Evolutionary conservation across 2,113 vertebrate species (phyloP).

Genomic region (Trichomycterus rosablanca): DNA sequence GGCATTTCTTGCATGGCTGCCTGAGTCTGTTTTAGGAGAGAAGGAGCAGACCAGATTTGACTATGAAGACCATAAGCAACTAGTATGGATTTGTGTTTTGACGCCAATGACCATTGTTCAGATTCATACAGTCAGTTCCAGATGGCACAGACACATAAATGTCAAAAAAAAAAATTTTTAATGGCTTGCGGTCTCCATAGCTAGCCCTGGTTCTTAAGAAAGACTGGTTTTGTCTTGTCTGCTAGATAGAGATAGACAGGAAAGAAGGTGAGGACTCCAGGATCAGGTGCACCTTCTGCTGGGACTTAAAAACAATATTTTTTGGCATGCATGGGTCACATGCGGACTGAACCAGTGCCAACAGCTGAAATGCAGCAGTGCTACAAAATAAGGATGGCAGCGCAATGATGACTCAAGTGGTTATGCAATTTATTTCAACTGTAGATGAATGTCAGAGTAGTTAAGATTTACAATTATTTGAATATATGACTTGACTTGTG

Average conservation of each 20-base stretch:
- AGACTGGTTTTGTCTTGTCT: constrained; percentile 28
- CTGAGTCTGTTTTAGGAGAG: constrained; percentile 53
- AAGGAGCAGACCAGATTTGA: constrained; percentile 38
- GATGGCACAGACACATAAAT: not conserved
- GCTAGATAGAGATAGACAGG: constrained; percentile 28
- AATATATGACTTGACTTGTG: not conserved
- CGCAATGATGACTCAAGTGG: not conserved
- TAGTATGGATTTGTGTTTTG: constrained; percentile 20
- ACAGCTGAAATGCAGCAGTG: constrained; percentile 29
- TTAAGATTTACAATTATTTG: too few relatives aligned
- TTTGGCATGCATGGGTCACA: constrained; percentile 54
- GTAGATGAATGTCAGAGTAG: not conserved
- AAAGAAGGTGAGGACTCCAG: constrained; percentile 30
- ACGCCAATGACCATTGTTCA: constrained; percentile 1
- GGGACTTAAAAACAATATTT: constrained; percentile 29
- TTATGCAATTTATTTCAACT: too few relatives aligned
- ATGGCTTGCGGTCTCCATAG: constrained; percentile 39
- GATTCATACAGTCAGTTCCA: too few relatives aligned
- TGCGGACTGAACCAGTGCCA: constrained; percentile 44
- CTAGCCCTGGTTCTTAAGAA: constrained; percentile 35
- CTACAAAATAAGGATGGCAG: not conserved
- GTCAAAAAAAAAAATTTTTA: not conserved
- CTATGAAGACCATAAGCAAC: constrained; percentile 29
- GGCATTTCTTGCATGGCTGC: constrained; percentile 54
- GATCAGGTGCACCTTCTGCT: constrained; percentile 45